Evolutionary conservation across 2,797 vertebrate species (phyloP).

Genomic region (Galaxias olidus): DNA sequence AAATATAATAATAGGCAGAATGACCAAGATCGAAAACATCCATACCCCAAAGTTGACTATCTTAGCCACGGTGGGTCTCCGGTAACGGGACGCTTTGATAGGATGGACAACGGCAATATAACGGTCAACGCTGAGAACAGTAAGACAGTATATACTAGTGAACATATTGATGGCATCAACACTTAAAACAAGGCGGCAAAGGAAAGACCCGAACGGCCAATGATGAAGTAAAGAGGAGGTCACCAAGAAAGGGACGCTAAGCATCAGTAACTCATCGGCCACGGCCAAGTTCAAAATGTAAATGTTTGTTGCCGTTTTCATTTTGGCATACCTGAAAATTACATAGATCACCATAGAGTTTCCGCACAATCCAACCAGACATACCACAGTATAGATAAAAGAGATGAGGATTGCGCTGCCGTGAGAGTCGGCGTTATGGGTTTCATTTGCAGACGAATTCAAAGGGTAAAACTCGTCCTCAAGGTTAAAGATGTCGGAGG

Average conservation of each 20-base stretch:
- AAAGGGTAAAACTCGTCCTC: conserved; percentile 46
- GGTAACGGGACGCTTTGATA: conserved; percentile 87
- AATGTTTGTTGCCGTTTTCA: conserved; percentile 92
- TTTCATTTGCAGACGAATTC: conserved; percentile 80
- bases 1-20: conserved; percentile 88
- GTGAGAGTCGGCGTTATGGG: conserved; percentile 76
- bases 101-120: conserved; percentile 91
- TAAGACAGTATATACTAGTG: conserved; percentile 91
- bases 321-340: conserved; percentile 89
- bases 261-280: conserved; percentile 89
- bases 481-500: conserved; percentile 38
- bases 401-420: conserved; percentile 90
- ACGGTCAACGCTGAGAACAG: conserved; percentile 87
- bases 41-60: conserved; percentile 88
- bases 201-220: conserved; percentile 88
- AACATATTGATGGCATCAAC: conserved; percentile 94
- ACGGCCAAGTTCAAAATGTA: conserved; percentile 90
- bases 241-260: conserved; percentile 90
- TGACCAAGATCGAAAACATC: conserved; percentile 86
- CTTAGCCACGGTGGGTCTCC: conserved; percentile 87
- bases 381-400: conserved; percentile 90
- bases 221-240: conserved; percentile 87
- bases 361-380: conserved; percentile 86
- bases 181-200: conserved; percentile 88
- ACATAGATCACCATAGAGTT: conserved; percentile 94